Percentiles rank a stretch among this genome's conserved stretches.
Evolutionary conservation across 2,113 vertebrate species (phyloP).

Genomic region (Myotis brandtii): DNA sequence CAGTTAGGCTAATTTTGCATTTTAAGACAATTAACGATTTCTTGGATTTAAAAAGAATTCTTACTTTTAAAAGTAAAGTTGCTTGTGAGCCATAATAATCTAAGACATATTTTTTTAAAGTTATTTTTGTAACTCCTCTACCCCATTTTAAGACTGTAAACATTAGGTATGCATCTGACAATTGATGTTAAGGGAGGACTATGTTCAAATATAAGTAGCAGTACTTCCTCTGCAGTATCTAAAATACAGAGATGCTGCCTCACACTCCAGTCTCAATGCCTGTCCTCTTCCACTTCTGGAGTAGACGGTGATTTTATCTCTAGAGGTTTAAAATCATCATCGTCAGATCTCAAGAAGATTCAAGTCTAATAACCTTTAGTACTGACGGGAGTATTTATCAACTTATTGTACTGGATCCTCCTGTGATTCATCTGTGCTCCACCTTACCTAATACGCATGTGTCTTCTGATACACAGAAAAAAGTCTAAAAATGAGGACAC

Average conservation of each 20-base stretch:
- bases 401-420: not conserved
- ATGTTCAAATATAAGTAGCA: not conserved
- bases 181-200: not conserved
- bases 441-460: not conserved
- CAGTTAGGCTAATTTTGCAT: not conserved
- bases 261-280: not conserved
- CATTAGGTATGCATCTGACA: not conserved
- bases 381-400: not conserved
- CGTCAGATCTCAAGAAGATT: not conserved
- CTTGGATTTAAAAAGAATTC: not conserved
- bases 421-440: not conserved
- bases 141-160: not conserved
- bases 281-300: not conserved
- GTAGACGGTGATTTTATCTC: not conserved
- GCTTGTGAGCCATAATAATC: not conserved
- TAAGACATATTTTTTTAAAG: not conserved
- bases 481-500: not conserved
- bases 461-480: not conserved
- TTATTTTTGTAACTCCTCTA: not conserved
- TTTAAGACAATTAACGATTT: not conserved
- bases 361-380: not conserved
- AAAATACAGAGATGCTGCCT: not conserved
- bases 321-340: not conserved
- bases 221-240: not conserved
- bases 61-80: slow-evolving; percentile 15